These are phyloP conservation scores for Papilio machaon DNA, from an alignment of 1,140 invertebrate species.

Conservation along the genomic window DNA sequence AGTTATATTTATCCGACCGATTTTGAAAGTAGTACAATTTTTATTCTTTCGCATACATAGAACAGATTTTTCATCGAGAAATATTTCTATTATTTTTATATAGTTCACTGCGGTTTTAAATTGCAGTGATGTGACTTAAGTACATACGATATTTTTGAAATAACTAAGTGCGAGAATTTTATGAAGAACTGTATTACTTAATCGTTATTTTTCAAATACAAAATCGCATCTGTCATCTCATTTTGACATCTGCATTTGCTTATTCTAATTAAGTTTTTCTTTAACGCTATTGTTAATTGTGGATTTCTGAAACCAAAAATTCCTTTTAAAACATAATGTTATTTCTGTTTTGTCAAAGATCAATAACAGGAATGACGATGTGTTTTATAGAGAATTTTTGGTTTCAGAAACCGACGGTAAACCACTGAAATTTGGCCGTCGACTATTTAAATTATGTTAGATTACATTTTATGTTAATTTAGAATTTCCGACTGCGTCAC, in stretches of 20 bases:
- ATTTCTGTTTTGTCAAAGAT: too few species aligned
- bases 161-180: too few species aligned
- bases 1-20: background rate
- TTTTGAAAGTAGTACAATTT: background rate
- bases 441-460: background rate
- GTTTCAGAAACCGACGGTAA: too few species aligned
- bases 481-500: background rate
- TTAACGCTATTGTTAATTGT: background rate
- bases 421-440: background rate
- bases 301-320: too few species aligned
- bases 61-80: background rate
- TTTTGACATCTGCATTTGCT: background rate
- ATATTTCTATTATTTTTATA: conserved; percentile 3
- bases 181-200: too few species aligned
- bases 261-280: background rate
- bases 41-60: background rate
- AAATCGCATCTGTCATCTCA: background rate
- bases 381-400: too few species aligned
- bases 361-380: too few species aligned
- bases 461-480: background rate
- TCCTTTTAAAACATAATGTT: too few species aligned
- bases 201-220: too few species aligned
- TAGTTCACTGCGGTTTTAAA: background rate
- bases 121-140: background rate
- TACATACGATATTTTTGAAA: background rate